Evolutionary conservation across 2,797 vertebrate genomes (phyloP).

Genomic region (Carapus acus): DNA sequence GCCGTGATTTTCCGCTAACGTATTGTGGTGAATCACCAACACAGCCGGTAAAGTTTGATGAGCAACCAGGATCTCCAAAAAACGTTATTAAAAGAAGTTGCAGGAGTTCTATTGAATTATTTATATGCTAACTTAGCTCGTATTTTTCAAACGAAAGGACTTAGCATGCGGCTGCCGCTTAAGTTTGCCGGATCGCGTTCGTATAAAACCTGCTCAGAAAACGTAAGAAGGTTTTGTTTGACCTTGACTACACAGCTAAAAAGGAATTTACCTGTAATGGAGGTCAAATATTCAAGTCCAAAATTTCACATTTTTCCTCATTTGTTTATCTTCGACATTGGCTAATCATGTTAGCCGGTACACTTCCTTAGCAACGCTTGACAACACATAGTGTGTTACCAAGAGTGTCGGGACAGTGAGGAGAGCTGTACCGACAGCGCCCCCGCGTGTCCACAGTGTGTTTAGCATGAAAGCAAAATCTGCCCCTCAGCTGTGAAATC

Average conservation of each 20-base stretch:
- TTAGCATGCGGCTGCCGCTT: slow-evolving; percentile 6
- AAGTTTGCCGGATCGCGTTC: no score
- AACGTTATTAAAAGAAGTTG: no score
- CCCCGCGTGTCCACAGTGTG: background rate
- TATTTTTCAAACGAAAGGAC: background rate
- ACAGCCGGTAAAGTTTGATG: no score
- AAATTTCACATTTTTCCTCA: background rate
- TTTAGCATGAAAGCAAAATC: slow-evolving; percentile 9
- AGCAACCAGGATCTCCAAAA: no score
- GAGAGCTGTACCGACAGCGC: slow-evolving; percentile 29
- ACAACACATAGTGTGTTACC: slow-evolving; percentile 56
- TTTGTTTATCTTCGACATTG: background rate
- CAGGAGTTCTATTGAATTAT: no score
- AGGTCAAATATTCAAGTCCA: background rate
- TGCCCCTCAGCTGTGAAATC: no score
- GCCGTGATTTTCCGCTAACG: background rate
- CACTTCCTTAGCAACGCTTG: slow-evolving; percentile 72
- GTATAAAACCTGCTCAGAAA: background rate
- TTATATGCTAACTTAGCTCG: slow-evolving; percentile 33
- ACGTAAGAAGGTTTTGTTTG: background rate
- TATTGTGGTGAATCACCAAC: no score
- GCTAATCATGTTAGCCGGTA: slow-evolving; percentile 13
- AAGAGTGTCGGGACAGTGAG: slow-evolving; percentile 29
- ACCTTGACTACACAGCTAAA: slow-evolving; percentile 11
- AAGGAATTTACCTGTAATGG: slow-evolving; percentile 3